Evolutionary conservation across 2,888 invertebrate genomes (phyloP), one percentile per base, ranked within the genome.

Genomic region (Drosophila maculinotata): DNA sequence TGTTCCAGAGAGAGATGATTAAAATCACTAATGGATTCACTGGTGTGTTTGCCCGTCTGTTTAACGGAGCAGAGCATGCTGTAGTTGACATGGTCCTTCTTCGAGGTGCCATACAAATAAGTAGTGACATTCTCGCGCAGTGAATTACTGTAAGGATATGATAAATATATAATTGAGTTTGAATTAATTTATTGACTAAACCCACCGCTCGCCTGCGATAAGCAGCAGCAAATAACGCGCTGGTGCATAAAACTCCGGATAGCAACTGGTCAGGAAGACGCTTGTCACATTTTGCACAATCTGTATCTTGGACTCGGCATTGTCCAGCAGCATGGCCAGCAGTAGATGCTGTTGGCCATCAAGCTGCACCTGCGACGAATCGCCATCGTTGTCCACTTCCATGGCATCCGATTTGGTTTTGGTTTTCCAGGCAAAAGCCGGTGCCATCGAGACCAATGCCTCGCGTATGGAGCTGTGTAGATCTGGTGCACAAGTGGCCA

Each of bases 271-370:
- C 0, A 97, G 93, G 85, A 96, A 97, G 63, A 96, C 94, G 84
- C 96, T 96, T 2, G 97, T 96, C 33, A 96, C 95, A 91, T 96
- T 95, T 59, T 98, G 93, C 33, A 96, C 95, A 92, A 96, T 95
- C 1, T 95, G 93, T 79, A 97, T 95, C 14, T 95, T 95, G 31
- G 94, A 94, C 92, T 95, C 93, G 88, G 97, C 94, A 92, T 96
- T 94, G 91, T 95, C 93, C 89, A 96, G 93, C 14, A 95, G 91
- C 78, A 96, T 92, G n/a, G 94, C 94, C 80, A 94, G 92, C 89
- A 95, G 91, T 41, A 94, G 87, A 69, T 91, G 89, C 68, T 91
- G 91, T 54, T 91, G 91, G 2, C 91, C 85, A 41, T 79, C 89
- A 79, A 87, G 79, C 56, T 73, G 92, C 83, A 92, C 89, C 4